Evolutionary conservation across 2,113 vertebrate genomes (phyloP).

Genomic region (Plectropomus leopardus): DNA sequence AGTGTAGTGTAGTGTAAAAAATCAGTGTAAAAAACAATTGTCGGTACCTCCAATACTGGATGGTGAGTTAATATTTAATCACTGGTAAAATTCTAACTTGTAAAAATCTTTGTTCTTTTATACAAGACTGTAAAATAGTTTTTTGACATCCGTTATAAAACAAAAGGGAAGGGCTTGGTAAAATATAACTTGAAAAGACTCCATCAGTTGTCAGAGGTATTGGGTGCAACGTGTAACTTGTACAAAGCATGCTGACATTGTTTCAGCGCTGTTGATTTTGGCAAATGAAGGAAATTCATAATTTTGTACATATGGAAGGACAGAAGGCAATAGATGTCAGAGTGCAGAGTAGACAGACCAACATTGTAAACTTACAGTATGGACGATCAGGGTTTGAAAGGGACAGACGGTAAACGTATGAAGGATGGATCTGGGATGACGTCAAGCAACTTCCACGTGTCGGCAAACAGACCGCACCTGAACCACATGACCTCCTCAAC

Average conservation of each 20-base stretch:
- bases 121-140: background rate
- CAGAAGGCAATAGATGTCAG: background rate
- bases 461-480: background rate
- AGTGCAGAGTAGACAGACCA: background rate
- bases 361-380: background rate
- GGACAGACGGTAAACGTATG: background rate
- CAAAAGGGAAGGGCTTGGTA: background rate
- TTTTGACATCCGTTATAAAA: background rate
- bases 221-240: background rate
- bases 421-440: background rate
- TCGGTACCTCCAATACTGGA: too few relatives aligned
- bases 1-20: too few relatives aligned
- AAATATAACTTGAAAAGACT: background rate
- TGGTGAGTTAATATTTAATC: constrained; percentile 6
- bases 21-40: background rate
- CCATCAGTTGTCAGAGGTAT: background rate
- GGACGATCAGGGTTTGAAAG: background rate
- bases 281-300: background rate
- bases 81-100: background rate
- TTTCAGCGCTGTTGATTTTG: background rate
- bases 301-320: background rate
- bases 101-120: background rate
- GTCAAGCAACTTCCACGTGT: background rate
- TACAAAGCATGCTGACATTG: background rate
- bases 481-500: background rate